Conservation (phyloP, 1,140 invertebrate species). For the Maconellicoccus hirsutus region DNA sequence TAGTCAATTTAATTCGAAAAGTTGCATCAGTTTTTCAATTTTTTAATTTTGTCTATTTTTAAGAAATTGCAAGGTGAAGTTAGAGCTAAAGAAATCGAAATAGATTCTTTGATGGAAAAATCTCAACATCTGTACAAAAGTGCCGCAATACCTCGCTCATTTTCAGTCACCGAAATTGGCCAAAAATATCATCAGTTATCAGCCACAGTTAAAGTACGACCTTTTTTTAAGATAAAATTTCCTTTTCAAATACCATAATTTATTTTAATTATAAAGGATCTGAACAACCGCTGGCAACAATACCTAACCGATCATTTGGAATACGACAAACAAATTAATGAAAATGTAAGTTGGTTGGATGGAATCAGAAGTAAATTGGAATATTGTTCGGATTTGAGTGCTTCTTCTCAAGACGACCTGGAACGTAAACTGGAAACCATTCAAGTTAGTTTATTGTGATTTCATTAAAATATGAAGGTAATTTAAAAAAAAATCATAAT, state of each 20-base stretch:
- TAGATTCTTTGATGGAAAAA: conserved; percentile 81
- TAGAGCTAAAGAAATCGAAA: conserved; percentile 78
- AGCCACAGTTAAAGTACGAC: conserved; percentile 63
- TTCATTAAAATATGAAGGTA: not conserved
- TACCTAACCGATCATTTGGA: conserved; percentile 82
- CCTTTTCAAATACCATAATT: not conserved
- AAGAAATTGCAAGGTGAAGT: conserved; percentile 75
- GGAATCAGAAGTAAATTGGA: conserved; percentile 71
- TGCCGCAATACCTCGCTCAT: conserved; percentile 44
- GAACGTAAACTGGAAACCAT: conserved; percentile 73
- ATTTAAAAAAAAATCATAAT: not conserved
- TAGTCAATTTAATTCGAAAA: too few species aligned
- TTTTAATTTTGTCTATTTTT: conserved; percentile 34
- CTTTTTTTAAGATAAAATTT: not conserved
- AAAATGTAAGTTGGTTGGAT: conserved; percentile 72
- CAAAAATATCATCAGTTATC: conserved; percentile 83
- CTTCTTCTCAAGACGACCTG: conserved; percentile 69
- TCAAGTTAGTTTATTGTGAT: conserved; percentile 33
- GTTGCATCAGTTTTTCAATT: not conserved
- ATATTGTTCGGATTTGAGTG: conserved; percentile 68
- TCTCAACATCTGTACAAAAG: conserved; percentile 72
- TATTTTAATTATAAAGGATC: conserved; percentile 41
- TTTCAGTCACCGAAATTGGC: conserved; percentile 73
- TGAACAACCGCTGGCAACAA: conserved; percentile 80
- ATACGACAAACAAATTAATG: conserved; percentile 65